These are phyloP conservation scores for Discoglossus pictus DNA, from an alignment of 2,797 vertebrate species.

Conservation along the genomic window DNA sequence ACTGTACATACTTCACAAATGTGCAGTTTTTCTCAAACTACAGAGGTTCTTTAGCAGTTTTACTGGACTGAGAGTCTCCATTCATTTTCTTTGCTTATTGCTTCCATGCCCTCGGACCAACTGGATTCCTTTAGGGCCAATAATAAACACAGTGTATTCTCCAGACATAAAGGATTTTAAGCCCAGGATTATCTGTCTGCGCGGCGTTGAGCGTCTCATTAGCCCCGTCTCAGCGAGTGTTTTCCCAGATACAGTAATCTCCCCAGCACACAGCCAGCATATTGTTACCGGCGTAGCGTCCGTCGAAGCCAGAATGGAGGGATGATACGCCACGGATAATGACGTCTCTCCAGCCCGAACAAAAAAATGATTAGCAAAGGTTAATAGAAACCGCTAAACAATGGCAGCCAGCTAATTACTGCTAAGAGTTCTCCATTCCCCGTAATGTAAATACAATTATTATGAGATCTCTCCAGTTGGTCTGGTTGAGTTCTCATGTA, in stretches of 20 bases:
- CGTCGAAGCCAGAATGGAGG: constrained; percentile 18
- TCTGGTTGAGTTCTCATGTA: too few species aligned
- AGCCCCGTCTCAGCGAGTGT: not conserved
- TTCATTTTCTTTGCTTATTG: too few species aligned
- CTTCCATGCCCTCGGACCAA: too few species aligned
- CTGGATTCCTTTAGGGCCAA: too few species aligned
- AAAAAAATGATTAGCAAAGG: constrained; percentile 6
- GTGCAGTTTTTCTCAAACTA: too few species aligned
- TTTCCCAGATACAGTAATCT: constrained; percentile 9
- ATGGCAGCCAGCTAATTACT: constrained; percentile 1
- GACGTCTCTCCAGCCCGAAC: not conserved
- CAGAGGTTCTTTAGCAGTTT: too few species aligned
- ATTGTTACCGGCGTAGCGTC: not conserved
- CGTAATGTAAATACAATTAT: too few species aligned
- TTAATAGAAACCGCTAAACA: constrained; percentile 4
- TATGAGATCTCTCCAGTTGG: too few species aligned
- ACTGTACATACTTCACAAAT: too few species aligned
- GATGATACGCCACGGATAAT: constrained; percentile 14
- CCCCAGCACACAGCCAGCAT: not conserved
- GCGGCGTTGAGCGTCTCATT: not conserved
- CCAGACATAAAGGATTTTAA: not conserved
- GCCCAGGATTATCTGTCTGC: not conserved
- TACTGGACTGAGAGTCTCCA: too few species aligned
- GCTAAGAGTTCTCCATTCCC: not conserved
- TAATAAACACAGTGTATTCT: not conserved